Percentiles rank a stretch among this genome's conserved stretches.
Evolutionary conservation across 2,797 vertebrate genomes (phyloP).

Genomic region (Dendrocincla tyrannina): DNA sequence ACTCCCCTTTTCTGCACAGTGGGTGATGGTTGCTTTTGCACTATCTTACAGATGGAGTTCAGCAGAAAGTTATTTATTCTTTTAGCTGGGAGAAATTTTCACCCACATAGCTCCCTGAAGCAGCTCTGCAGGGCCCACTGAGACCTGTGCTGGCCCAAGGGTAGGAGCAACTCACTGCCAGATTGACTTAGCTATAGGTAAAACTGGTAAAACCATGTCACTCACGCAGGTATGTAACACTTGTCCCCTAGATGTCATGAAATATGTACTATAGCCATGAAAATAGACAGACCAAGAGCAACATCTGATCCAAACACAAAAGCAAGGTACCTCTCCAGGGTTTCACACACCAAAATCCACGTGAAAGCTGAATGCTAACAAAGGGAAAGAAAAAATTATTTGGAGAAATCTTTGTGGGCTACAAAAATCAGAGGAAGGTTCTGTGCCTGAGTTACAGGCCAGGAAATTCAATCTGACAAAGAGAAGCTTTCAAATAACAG

Average conservation of each 20-base stretch:
- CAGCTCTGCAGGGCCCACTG: not conserved
- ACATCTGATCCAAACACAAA: not conserved
- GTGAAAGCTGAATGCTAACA: not conserved
- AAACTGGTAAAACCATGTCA: not conserved
- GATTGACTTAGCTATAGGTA: not conserved
- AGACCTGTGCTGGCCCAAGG: not conserved
- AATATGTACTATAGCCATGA: not conserved
- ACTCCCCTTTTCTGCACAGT: not conserved
- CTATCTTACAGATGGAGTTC: not conserved
- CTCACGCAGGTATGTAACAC: not conserved
- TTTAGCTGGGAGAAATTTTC: not conserved
- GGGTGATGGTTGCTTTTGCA: not conserved
- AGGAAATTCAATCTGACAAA: not conserved
- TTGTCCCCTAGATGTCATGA: not conserved
- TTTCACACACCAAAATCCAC: not conserved
- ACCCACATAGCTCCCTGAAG: not conserved
- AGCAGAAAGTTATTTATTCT: not conserved
- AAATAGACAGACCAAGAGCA: not conserved
- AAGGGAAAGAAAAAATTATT: not conserved
- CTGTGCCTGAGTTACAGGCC: not conserved
- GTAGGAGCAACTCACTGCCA: not conserved
- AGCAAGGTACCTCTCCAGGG: not conserved
- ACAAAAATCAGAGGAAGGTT: not conserved
- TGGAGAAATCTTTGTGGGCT: not conserved
- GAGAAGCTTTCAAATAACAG: not conserved